Evolutionary conservation across 2,113 vertebrate species (phyloP), one percentile per base, ranked within the genome.

Genomic region (Colaptes auratus): DNA sequence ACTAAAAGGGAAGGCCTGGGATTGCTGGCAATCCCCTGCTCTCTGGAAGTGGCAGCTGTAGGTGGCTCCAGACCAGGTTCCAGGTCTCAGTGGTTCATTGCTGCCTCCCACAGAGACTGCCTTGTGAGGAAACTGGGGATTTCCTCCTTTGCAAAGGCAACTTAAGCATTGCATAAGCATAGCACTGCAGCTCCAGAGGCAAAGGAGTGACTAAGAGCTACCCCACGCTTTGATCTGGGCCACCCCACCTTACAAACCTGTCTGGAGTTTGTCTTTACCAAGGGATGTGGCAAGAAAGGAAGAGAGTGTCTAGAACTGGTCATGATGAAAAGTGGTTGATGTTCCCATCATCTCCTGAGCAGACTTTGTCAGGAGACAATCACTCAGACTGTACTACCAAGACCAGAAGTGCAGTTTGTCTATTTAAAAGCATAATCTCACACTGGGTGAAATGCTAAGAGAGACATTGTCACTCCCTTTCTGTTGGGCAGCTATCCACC

Each of bases 401-500:
- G 60, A 79, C 18, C 65, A 78, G 69, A 70, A 53, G 30, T 35
- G 23, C 42, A 25, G 27, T 67, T 67, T 3, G 2, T 69, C 2
- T 46, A 14, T 79, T 66, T 48, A 42, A 59, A 86, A 77, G 36
- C 0, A 0, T 10, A 28, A 25, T 31, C 31, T 67, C 31, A 2
- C 24, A 24, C 21, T 3, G 1, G 48, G 7, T 60, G 78, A 65
- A 61, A 39, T 65, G 30, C 25, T 72, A 23, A 28, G 48, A 72
- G 35, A 23, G 1, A 0, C 55, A 8, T 16, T 2, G 3, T 79
- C 35, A 23, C 24, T 65, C 33, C 11, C 6, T 72, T 89, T 44
- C 61, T 0, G 0, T 24, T 4, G 0, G 20, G 11, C 53, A 72
- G 17, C 42, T 28, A 10, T 36, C 0, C 0, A 15, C 35, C 2